These are phyloP conservation scores for Scelioninae gen. 1 DNA, from an alignment of 2,888 invertebrate species.

Conservation along the genomic window DNA sequence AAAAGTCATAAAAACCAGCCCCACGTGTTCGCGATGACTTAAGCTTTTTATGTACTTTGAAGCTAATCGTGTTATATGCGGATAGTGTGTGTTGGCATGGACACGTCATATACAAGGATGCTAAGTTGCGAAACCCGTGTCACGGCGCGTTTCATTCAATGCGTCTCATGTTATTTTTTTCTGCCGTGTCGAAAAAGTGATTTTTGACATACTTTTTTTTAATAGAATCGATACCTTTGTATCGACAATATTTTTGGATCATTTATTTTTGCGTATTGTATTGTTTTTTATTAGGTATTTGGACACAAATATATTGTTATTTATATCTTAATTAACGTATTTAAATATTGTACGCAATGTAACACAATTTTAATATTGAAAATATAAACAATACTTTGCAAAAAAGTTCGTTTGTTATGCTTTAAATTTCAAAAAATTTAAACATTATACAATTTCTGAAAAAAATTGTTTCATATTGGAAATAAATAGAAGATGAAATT, in stretches of 20 bases:
- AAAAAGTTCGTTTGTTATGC: too few species aligned
- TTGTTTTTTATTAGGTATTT: neutral
- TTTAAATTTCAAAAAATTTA: too few species aligned
- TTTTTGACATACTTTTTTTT: conserved; percentile 55
- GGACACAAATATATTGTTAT: too few species aligned
- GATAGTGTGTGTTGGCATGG: conserved; percentile 35
- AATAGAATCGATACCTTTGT: conserved; percentile 5
- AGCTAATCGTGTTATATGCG: conserved; percentile 61
- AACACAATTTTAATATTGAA: neutral
- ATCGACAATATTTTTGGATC: conserved; percentile 9
- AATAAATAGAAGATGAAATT: too few species aligned
- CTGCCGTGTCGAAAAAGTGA: conserved; percentile 32
- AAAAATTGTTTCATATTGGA: too few species aligned
- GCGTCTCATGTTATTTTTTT: conserved; percentile 28
- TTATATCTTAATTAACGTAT: too few species aligned
- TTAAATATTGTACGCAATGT: too few species aligned
- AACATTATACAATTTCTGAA: too few species aligned
- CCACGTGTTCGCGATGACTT: conserved; percentile 73
- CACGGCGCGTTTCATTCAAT: conserved; percentile 64
- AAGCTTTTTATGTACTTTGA: conserved; percentile 72
- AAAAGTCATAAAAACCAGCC: conserved; percentile 71
- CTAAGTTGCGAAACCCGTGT: conserved; percentile 46
- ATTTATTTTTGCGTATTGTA: conserved; percentile 10
- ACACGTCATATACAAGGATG: conserved; percentile 25
- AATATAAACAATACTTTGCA: too few species aligned